Evolutionary conservation across 37 sponge, comb jelly and placozoan genomes (phyloP).

Genomic region (Cladorhizidae sp.): DNA sequence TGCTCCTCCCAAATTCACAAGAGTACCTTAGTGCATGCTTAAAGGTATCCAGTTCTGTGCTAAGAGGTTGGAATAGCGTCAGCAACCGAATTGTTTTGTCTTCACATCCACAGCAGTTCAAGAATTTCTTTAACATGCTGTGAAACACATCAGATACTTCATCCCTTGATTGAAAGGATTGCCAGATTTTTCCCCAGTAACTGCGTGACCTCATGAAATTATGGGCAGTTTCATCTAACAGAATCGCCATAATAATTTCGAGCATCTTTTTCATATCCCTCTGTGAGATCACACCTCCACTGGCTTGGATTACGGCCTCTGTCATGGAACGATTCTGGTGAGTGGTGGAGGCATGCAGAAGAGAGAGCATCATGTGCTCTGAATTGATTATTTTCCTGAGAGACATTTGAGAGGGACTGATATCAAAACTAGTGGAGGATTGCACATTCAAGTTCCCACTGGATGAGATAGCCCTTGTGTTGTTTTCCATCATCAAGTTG

Average conservation of each 20-base stretch:
- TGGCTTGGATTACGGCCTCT: background rate
- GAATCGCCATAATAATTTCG: background rate
- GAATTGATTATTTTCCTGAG: background rate
- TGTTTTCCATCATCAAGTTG: background rate
- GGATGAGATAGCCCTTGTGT: background rate
- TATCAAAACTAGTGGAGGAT: background rate
- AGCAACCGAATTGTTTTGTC: background rate
- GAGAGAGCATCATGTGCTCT: background rate
- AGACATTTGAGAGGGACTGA: background rate
- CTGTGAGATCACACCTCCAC: background rate
- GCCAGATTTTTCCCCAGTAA: background rate
- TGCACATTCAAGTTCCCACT: background rate
- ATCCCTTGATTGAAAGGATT: background rate
- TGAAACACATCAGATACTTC: background rate
- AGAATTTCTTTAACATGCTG: background rate
- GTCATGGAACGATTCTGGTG: background rate
- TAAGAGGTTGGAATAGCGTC: background rate
- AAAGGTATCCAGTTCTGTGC: background rate
- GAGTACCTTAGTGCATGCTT: background rate
- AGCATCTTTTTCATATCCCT: background rate
- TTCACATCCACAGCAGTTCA: constrained; percentile 1
- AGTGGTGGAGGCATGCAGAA: background rate
- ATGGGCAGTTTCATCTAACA: background rate
- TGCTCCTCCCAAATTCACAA: background rate
- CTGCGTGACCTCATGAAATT: background rate